Evolutionary conservation across 1,140 invertebrate species (phyloP).

Genomic region (Asobara japonica): DNA sequence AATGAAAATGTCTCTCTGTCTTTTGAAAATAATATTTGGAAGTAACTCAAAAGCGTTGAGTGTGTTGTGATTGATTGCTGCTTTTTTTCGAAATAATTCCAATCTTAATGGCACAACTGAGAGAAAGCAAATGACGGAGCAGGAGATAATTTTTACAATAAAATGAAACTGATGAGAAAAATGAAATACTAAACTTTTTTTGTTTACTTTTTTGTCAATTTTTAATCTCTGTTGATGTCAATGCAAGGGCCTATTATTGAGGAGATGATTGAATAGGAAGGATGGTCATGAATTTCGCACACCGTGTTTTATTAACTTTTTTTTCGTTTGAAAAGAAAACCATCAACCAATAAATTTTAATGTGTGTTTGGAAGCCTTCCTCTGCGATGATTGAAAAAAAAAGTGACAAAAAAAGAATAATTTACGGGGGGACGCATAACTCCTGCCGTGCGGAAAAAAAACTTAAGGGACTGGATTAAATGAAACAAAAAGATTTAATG

Average conservation of each 20-base stretch:
- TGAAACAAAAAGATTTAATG: constrained; percentile 16
- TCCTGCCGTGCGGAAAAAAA: constrained; percentile 7
- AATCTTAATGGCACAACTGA: neutral
- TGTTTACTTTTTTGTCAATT: constrained; percentile 6
- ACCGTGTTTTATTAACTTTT: neutral
- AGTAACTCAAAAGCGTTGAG: neutral
- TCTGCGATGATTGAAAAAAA: constrained; percentile 2
- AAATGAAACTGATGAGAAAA: neutral
- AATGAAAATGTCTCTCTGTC: neutral
- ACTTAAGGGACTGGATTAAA: constrained; percentile 9
- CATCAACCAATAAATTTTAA: neutral
- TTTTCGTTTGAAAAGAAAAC: neutral
- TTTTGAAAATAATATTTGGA: neutral
- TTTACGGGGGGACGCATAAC: neutral
- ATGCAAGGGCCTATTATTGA: constrained; percentile 10
- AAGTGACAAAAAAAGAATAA: constrained; percentile 2
- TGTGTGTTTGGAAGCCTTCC: constrained; percentile 14
- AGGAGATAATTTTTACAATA: constrained; percentile 7
- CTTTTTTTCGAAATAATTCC: neutral
- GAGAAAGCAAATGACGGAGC: neutral
- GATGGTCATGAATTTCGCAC: neutral
- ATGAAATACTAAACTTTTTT: neutral
- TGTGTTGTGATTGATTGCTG: constrained; percentile 2
- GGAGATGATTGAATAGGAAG: neutral
- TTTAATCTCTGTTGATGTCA: neutral